A percentile compares a stretch with the other conserved stretches of the same genome.
These are phyloP conservation scores for Micoletzkya japonica DNA, from an alignment of 2,888 invertebrate genomes.

Conservation along the genomic window DNA sequence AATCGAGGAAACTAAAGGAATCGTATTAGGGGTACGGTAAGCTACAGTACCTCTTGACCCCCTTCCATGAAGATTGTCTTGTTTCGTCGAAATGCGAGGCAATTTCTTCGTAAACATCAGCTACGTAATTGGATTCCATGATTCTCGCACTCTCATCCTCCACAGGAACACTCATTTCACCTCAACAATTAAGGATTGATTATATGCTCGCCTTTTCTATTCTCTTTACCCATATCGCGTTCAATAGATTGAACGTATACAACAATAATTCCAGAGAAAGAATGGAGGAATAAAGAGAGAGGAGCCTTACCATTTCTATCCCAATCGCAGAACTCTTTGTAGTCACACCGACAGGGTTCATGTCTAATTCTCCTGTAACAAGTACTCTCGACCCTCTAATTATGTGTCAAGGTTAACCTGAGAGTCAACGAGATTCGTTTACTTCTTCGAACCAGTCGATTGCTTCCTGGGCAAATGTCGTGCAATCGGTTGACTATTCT, in stretches of 20 bases:
- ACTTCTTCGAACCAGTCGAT: constrained; percentile 43
- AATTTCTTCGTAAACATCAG: constrained; percentile 84
- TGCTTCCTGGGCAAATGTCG: constrained; percentile 73
- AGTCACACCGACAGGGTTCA: constrained; percentile 57
- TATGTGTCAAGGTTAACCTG: constrained; percentile 24
- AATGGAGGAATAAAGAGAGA: background rate
- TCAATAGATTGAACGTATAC: background rate
- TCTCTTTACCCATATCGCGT: background rate
- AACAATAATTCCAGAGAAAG: background rate
- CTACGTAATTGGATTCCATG: constrained; percentile 50
- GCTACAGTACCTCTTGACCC: constrained; percentile 72
- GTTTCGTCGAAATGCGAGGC: constrained; percentile 92
- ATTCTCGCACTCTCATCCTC: constrained; percentile 35
- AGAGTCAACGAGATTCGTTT: constrained; percentile 68
- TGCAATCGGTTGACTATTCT: constrained; percentile 79
- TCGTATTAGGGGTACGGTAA: background rate
- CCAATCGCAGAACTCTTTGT: constrained; percentile 61
- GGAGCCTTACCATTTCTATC: constrained; percentile 44
- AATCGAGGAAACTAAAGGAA: constrained; percentile 72
- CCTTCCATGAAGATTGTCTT: constrained; percentile 90
- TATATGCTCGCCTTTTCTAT: background rate
- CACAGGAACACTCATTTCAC: constrained; percentile 48
- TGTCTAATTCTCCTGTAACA: constrained; percentile 62
- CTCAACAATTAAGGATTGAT: constrained; percentile 22
- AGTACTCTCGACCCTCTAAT: background rate